Base-by-base conservation (phyloP, 2,888 invertebrate genomes). In the Agriopis marginaria region DNA sequence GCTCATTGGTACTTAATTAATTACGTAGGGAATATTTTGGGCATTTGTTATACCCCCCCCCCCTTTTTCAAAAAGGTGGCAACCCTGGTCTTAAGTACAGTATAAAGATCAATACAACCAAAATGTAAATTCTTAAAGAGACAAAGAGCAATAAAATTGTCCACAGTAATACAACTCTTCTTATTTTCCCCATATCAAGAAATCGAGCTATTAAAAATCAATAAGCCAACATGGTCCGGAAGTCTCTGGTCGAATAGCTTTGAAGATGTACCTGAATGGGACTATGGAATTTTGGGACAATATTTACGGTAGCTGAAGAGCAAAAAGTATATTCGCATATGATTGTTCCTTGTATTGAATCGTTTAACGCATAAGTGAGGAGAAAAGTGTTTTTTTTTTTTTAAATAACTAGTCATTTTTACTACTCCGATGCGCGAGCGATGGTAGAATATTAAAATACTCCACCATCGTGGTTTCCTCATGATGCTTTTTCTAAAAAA, bases 321-420 rank as follows among this genome's bases (percentile, higher is more conserved):
- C 85, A 92, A 91, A 93, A 92, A 86, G 83, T 71, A 77, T 54
- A 39, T 53, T 63, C 75, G 80, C 75, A 81, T 81, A 79, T 88
- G 89, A 89, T 89, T 89, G 89, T 91, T 90, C 89, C 89, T 90
- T 89, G 90, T 93, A 92, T 92, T 90, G 90, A 92, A 92, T 90
- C 89, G 89, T 90, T 89, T 83, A 84, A 72, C 60, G 90, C 88
- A 92, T 81, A 75, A 83, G 74, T 66, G 60, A 58, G 50, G 47
- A 62, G 60, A 70, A 66, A 87, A 82, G 75, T 80, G 0, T 23
- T 45, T 45, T 58, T 1, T 23, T 45, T 45, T 58, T 23, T 23
- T 11, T 12, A 12, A 23, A 23, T 23, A 42, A 55, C 14, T 9
- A 55, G 0, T 58, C 11, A 7, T 39, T 54, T 12, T 53, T 53